Evolutionary conservation across 2,888 invertebrate species (phyloP).

Genomic region (Emesis russula): DNA sequence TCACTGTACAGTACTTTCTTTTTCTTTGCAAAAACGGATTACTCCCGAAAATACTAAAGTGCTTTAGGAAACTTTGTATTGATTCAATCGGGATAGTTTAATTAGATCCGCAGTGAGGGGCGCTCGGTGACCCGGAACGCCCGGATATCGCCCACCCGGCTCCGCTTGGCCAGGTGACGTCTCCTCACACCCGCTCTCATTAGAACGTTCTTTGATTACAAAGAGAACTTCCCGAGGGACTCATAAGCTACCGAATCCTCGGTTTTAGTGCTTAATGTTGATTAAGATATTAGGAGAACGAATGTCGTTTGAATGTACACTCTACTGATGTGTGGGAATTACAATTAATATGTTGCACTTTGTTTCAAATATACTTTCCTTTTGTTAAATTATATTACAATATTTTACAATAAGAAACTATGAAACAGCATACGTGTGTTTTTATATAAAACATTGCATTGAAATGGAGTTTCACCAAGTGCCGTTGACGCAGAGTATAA

Average conservation of each 20-base stretch:
- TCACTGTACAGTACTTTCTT: no score
- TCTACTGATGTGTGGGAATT: no score
- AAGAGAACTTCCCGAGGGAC: neutral
- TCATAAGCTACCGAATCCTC: neutral
- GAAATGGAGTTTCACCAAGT: no score
- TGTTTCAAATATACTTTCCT: no score
- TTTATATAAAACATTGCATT: no score
- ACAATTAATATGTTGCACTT: no score
- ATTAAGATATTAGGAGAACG: no score
- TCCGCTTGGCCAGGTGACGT: neutral
- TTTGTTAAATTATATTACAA: no score
- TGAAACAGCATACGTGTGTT: no score
- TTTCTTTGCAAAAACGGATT: neutral
- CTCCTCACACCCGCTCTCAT: neutral
- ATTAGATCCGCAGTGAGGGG: constrained; percentile 22
- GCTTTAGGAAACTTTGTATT: neutral
- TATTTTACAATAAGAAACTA: no score
- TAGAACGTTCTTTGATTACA: constrained; percentile 3
- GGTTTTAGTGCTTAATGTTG: neutral
- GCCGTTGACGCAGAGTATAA: no score
- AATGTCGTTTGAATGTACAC: no score
- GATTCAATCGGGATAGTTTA: neutral
- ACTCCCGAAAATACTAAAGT: neutral
- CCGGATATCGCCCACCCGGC: neutral
- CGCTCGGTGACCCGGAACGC: neutral